Evolutionary conservation across 2,797 vertebrate species (phyloP).

Genomic region (Zenarchopterus dispar): DNA sequence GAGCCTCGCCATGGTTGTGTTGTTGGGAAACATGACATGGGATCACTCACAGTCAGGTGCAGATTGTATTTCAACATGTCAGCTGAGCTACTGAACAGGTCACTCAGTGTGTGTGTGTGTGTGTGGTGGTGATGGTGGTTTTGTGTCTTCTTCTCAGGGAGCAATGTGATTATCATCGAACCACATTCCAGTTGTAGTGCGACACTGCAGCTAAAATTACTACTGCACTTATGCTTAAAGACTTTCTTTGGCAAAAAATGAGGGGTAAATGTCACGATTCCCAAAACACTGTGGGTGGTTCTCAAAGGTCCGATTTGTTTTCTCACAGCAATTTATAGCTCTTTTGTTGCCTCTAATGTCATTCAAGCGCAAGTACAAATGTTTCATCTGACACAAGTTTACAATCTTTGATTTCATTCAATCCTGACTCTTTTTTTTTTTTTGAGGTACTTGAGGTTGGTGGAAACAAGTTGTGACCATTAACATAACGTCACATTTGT

Average conservation of each 20-base stretch:
- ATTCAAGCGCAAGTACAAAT: slow-evolving; percentile 4
- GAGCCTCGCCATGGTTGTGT: slow-evolving; percentile 39
- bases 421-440: too few relatives aligned
- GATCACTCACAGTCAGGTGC: slow-evolving; percentile 58
- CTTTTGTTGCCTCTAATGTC: slow-evolving; percentile 9
- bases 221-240: slow-evolving; percentile 10
- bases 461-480: background rate
- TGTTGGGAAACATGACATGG: slow-evolving; percentile 62
- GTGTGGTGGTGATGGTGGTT: slow-evolving; percentile 22
- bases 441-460: too few relatives aligned
- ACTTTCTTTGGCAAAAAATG: slow-evolving; percentile 13
- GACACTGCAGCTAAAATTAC: slow-evolving; percentile 11
- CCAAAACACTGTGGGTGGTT: background rate
- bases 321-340: background rate
- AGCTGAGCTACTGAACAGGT: slow-evolving; percentile 33
- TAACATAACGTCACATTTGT: background rate
- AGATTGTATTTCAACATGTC: slow-evolving; percentile 58
- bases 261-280: background rate
- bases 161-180: slow-evolving; percentile 8
- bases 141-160: slow-evolving; percentile 14
- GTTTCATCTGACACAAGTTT: background rate
- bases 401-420: background rate
- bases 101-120: background rate
- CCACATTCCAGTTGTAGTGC: slow-evolving; percentile 19
- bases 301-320: slow-evolving; percentile 3